Base-by-base conservation (phyloP, 64 coral and sea anemone genomes). In the Stichodactyla mertensii region DNA sequence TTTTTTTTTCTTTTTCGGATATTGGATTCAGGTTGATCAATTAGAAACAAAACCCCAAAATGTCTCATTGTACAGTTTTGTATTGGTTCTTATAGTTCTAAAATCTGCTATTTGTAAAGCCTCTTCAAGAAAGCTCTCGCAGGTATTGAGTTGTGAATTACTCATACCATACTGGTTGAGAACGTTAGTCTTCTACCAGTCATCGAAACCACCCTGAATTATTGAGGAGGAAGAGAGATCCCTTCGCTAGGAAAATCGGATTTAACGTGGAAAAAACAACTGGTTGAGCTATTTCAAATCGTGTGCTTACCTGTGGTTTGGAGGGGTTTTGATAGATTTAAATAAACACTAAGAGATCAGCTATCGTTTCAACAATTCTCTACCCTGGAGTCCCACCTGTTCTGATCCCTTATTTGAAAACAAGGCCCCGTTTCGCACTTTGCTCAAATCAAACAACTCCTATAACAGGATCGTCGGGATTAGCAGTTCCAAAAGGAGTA, bases 401-500 rank as follows among this genome's bases (percentile, higher is more conserved):
- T 55, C 10, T 5, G 52, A 52, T 28, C 51, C 78, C 78, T 81
- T 81, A 81, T 81, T 81, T 81, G 78, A 81, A 55, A 85, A 59
- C 53, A n/a, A 24, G 53, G 7, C 51, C 83, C 60, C 55, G 83
- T 60, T 51, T 60, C 83, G 27, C 56, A 85, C 83, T 85, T 85
- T 85, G 16, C 60, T 11, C 23, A 85, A 85, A 85, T 51, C 83
- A 85, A 85, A 85, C 60, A 85, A 85, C 27, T 61, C n/a, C 27
- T 85, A 62, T 61, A 16, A 52, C 60, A 52, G 60, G 83, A 85
- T 85, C 83, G 22, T 14, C 83, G 57, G 83, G 55, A 64, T 85
- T 85, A 64, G 56, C 60, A 61, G 60, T 62, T 64, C 20, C 20
- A 85, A 64, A 58, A 55, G 54, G 27, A 57, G 54, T 64, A 55